Evolutionary conservation across 2,797 vertebrate species (phyloP).

Genomic region (Clarias platycephalus): DNA sequence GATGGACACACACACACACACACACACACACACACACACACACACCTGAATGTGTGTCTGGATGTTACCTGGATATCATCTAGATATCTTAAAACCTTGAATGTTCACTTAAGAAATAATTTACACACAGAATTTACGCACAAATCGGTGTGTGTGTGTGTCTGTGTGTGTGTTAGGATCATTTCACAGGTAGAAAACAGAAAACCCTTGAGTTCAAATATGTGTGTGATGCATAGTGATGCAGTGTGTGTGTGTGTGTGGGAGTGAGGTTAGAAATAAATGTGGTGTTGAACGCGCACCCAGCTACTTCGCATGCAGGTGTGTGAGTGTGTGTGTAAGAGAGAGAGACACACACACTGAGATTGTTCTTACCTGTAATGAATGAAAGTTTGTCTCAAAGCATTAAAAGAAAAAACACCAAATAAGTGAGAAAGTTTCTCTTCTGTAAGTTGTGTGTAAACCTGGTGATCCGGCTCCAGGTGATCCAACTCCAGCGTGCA

Average conservation of each 20-base stretch:
- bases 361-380: constrained; percentile 40
- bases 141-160: background rate
- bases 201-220: too few species aligned
- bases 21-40: too few species aligned
- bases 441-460: background rate
- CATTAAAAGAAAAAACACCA: background rate
- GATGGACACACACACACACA: too few species aligned
- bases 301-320: background rate
- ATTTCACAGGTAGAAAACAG: background rate
- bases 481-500: background rate
- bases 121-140: background rate
- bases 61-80: background rate
- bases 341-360: background rate
- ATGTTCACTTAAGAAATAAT: background rate
- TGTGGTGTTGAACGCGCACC: background rate
- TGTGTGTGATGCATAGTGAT: background rate
- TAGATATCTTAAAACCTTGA: background rate
- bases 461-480: background rate
- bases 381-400: constrained; percentile 8
- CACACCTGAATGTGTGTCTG: background rate
- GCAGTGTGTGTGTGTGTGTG: background rate
- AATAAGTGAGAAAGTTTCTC: background rate
- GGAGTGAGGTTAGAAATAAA: background rate
- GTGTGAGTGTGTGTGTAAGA: background rate
- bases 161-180: too few species aligned